These are phyloP conservation scores for Halocynthia aurantium DNA, from an alignment of 23 tunicate species.

Conservation along the genomic window DNA sequence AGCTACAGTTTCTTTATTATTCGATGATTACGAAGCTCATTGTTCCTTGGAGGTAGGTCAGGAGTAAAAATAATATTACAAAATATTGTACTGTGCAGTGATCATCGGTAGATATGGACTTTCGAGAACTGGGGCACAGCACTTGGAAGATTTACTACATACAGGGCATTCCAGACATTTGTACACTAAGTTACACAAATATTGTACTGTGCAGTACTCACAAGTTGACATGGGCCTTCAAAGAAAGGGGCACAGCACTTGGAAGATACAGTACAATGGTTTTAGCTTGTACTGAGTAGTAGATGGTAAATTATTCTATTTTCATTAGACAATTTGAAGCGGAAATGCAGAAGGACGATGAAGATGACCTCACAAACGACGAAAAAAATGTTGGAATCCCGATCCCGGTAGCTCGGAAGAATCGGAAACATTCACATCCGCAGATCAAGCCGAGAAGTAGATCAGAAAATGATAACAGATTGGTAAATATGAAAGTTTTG, in stretches of 20 bases:
- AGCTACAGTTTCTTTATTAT: too few species aligned
- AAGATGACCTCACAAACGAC: background rate
- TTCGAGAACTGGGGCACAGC: background rate
- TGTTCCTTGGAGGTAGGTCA: too few species aligned
- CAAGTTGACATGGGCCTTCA: too few species aligned
- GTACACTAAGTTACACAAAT: too few species aligned
- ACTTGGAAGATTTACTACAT: background rate
- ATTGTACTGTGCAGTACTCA: too few species aligned
- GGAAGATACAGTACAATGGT: too few species aligned
- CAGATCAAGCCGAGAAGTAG: constrained; percentile 1
- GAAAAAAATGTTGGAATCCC: background rate
- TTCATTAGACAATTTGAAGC: background rate
- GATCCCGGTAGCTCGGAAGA: background rate
- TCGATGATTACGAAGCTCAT: too few species aligned
- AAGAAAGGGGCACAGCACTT: too few species aligned
- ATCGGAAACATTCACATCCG: background rate
- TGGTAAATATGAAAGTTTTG: background rate
- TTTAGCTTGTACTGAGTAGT: too few species aligned
- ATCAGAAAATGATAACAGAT: constrained; percentile 4
- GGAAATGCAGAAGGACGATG: constrained; percentile 4
- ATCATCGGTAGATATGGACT: background rate
- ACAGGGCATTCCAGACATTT: background rate
- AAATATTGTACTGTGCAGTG: background rate
- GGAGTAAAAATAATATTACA: background rate
- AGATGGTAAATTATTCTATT: background rate